Evolutionary conservation across 2,888 invertebrate genomes (phyloP).

Genomic region (Pecten maximus): DNA sequence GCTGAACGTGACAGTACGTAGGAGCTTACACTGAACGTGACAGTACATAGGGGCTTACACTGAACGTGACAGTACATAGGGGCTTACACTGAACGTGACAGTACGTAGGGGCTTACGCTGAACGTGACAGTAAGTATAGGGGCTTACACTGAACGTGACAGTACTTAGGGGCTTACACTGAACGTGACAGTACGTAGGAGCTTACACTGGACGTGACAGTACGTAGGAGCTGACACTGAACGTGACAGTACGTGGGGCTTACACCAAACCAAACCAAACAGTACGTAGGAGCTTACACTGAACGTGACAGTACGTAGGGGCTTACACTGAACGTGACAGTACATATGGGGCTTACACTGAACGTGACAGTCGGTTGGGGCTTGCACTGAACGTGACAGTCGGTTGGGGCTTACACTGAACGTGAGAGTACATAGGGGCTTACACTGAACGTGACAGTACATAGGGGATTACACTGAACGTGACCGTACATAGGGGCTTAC

Average conservation of each 20-base stretch:
- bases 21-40: neutral
- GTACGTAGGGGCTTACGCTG: neutral
- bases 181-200: neutral
- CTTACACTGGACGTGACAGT: neutral
- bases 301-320: neutral
- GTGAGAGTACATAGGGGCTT: neutral
- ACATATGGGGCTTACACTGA: too few species aligned
- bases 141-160: too few species aligned
- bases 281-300: neutral
- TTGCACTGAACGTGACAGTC: neutral
- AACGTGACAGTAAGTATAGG: neutral
- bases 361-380: neutral
- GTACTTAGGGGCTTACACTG: neutral
- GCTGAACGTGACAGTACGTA: neutral
- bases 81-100: too few species aligned
- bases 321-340: neutral
- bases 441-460: neutral
- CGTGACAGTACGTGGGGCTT: neutral
- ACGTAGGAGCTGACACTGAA: too few species aligned
- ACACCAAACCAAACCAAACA: neutral
- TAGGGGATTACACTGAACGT: neutral
- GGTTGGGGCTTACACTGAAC: neutral
- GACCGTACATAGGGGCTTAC: neutral
- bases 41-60: neutral
- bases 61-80: neutral